phyloP scores from a whole-genome alignment of 2,113 vertebrate genomes.

The Gnathonemus longibarbis region DNA sequence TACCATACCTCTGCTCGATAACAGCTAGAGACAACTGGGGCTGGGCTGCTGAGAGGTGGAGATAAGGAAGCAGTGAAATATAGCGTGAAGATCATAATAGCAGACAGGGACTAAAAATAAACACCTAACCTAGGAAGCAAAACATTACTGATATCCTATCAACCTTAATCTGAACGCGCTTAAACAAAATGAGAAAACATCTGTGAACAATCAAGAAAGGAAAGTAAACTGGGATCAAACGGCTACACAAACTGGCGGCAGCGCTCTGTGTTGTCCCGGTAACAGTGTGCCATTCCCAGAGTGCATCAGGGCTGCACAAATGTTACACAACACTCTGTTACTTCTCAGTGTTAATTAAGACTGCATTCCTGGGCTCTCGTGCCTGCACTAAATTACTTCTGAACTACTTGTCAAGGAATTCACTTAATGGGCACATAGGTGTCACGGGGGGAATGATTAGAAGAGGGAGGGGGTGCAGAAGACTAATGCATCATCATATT shows the following conservation, averaged over 20 bases:
- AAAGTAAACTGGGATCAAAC: neutral
- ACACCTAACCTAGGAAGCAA: neutral
- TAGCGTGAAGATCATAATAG: neutral
- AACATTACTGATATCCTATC: neutral
- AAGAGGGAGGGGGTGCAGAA: neutral
- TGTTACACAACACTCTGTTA: neutral
- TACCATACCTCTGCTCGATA: neutral
- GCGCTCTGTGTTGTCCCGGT: neutral
- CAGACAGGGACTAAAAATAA: neutral
- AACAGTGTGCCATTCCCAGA: neutral
- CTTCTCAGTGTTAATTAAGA: neutral
- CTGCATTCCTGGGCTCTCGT: neutral
- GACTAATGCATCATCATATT: neutral
- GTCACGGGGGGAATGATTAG: neutral
- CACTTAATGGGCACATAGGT: neutral
- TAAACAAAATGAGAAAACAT: neutral
- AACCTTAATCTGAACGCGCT: neutral
- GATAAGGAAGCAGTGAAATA: neutral
- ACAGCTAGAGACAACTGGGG: neutral
- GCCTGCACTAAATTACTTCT: neutral
- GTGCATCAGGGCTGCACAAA: neutral
- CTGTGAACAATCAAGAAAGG: neutral
- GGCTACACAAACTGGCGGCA: neutral
- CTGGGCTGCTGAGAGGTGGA: neutral
- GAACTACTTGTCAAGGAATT: constrained; percentile 12